Conservation (phyloP, 2,113 vertebrate genomes). For the Channa maculata region DNA sequence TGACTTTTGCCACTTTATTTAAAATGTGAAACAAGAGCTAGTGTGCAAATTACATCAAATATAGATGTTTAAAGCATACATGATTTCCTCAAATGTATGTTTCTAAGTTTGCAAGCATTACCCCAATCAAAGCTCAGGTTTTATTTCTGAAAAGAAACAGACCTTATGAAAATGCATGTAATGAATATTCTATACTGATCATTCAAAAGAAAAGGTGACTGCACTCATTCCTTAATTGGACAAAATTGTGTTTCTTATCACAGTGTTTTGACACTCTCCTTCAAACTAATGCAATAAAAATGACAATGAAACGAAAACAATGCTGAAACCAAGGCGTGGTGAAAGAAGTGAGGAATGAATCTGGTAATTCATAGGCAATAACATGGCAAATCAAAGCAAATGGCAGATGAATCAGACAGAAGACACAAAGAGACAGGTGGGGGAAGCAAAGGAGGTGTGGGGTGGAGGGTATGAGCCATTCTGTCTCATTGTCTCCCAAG, state of each 20-base stretch:
- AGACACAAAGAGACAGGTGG: conserved; percentile 59
- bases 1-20: background rate
- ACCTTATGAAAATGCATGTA: conserved; percentile 4
- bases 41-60: background rate
- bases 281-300: conserved; percentile 43
- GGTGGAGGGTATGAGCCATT: conserved; percentile 44
- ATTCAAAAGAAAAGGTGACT: conserved; percentile 5
- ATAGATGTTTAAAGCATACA: background rate
- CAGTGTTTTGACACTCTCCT: background rate
- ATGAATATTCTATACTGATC: conserved; percentile 9
- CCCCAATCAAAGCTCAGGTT: conserved; percentile 9
- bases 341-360: conserved; percentile 40
- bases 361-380: conserved; percentile 63
- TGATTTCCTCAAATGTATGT: background rate
- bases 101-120: background rate
- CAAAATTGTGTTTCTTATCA: conserved; percentile 15
- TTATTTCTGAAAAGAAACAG: background rate
- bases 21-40: background rate
- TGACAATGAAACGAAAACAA: conserved; percentile 16
- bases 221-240: conserved; percentile 19
- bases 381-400: conserved; percentile 68
- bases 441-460: background rate
- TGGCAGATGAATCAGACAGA: conserved; percentile 63
- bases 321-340: background rate
- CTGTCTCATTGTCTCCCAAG: conserved; percentile 71